Base-by-base conservation (phyloP, 2,888 invertebrate genomes). In the Catocala fraxini region DNA sequence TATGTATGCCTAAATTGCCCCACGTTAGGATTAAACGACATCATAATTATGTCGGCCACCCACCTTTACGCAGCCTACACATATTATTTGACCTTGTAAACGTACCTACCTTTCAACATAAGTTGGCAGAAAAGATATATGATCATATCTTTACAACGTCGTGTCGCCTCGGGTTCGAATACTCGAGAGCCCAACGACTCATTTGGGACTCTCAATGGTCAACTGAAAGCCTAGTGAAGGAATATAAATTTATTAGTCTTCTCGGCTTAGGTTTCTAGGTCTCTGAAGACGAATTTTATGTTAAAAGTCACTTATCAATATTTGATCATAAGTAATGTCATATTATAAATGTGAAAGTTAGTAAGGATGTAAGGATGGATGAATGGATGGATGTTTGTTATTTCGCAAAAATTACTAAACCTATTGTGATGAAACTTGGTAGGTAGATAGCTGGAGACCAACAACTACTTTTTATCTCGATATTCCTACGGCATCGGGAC, bases 21-120 rank as follows among this genome's bases (percentile, higher is more conserved):
- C 39, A 39, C 6, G 39, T 39, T 9, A 6, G 10, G 6, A 39
- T 3, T 39, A 5, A 15, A 15, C 6, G 6, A 13, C 46, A 10
- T 15, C 13, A 46, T 33, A n/a, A n/a, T n/a, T n/a, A 48, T 11
- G 33, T 11, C 48, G 48, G 11, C 6, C 35, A 49, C 11, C 34
- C 49, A 35, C 35, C 49, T 34, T 49, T 49, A 12, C n/a, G 35
- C 49, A n/a, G 49, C 49, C 35, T 49, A 49, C 5, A 6, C 35
- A 34, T 9, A n/a, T 35, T 6, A 11, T 12, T 49, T 35, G 12
- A 34, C 49, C 34, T 34, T 35, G n/a, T 12, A 35, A 5, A 12
- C 33, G 15, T 25, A 11, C 48, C 0, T 47, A 25, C 47, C 48
- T 25, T 48, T 33, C 12, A 15, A 47, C 47, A 34, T 49, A 35